Percentiles rank a stretch among this genome's conserved stretches.
These are phyloP conservation scores for Drosophila micromelanica DNA, from an alignment of 1,140 invertebrate genomes.

Conservation along the genomic window DNA sequence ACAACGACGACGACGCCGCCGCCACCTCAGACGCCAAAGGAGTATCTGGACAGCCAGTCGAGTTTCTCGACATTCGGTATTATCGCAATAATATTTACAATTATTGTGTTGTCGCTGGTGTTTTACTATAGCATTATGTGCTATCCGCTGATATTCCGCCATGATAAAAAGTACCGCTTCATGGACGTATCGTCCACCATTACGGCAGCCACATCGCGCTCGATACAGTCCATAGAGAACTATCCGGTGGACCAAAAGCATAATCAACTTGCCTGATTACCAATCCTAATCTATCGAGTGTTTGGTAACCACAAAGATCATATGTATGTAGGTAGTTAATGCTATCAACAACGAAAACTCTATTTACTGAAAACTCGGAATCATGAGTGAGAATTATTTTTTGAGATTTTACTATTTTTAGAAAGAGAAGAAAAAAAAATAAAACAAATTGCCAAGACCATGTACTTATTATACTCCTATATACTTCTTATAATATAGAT, in stretches of 20 bases:
- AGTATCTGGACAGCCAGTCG: slow-evolving; percentile 77
- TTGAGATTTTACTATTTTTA: no score
- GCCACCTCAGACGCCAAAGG: slow-evolving; percentile 74
- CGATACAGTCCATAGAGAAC: slow-evolving; percentile 82
- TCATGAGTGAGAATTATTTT: no score
- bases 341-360: no score
- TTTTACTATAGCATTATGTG: slow-evolving; percentile 87
- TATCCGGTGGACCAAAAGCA: slow-evolving; percentile 79
- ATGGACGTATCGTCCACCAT: slow-evolving; percentile 86
- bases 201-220: slow-evolving; percentile 80
- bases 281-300: no score
- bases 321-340: no score
- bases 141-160: slow-evolving; percentile 87
- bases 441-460: no score
- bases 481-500: neutral
- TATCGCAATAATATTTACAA: slow-evolving; percentile 85
- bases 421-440: no score
- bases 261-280: slow-evolving; percentile 63
- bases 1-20: slow-evolving; percentile 51
- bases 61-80: slow-evolving; percentile 87
- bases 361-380: no score
- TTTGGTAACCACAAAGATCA: no score
- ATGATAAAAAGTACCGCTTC: slow-evolving; percentile 86
- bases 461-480: neutral
- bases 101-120: slow-evolving; percentile 85